Conservation (phyloP, 2,888 invertebrate species). For the Tetropium fuscum region DNA sequence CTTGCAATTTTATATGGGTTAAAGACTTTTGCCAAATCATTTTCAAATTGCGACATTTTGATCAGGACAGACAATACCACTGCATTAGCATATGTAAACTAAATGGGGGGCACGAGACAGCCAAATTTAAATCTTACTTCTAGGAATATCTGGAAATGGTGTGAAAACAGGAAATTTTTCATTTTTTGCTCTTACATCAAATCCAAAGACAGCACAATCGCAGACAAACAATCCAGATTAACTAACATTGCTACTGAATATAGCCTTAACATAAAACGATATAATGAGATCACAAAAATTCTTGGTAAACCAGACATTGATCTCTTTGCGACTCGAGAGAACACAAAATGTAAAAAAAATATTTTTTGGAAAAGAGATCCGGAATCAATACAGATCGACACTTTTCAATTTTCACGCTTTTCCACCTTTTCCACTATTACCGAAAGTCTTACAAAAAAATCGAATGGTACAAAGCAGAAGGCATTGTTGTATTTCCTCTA, state of each 20-base stretch:
- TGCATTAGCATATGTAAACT: slow-evolving; percentile 14
- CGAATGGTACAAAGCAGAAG: not conserved
- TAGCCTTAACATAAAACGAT: not conserved
- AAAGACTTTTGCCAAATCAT: not conserved
- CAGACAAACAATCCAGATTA: slow-evolving; percentile 24
- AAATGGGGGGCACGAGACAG: slow-evolving; percentile 16
- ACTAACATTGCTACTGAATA: slow-evolving; percentile 9
- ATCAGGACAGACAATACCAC: not conserved
- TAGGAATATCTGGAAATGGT: slow-evolving; percentile 21
- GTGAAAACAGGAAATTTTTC: no score
- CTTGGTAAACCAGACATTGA: slow-evolving; percentile 13
- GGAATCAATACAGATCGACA: no score
- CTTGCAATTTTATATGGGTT: not conserved
- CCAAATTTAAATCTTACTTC: slow-evolving; percentile 9
- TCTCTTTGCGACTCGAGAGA: slow-evolving; percentile 20
- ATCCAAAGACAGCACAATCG: slow-evolving; percentile 24
- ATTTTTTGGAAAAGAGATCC: slow-evolving; percentile 15
- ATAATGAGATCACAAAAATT: not conserved
- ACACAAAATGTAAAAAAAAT: slow-evolving; percentile 21
- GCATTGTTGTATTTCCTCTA: not conserved
- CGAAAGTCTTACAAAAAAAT: no score
- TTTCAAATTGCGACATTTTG: not conserved
- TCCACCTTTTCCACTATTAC: slow-evolving; percentile 29
- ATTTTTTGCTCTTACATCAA: slow-evolving; percentile 23
- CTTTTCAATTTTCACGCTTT: slow-evolving; percentile 50